A percentile compares a stretch with the other conserved stretches of the same genome.
phyloP scores from a whole-genome alignment of 2,888 invertebrate genomes.

The Aleiodes testaceus region DNA sequence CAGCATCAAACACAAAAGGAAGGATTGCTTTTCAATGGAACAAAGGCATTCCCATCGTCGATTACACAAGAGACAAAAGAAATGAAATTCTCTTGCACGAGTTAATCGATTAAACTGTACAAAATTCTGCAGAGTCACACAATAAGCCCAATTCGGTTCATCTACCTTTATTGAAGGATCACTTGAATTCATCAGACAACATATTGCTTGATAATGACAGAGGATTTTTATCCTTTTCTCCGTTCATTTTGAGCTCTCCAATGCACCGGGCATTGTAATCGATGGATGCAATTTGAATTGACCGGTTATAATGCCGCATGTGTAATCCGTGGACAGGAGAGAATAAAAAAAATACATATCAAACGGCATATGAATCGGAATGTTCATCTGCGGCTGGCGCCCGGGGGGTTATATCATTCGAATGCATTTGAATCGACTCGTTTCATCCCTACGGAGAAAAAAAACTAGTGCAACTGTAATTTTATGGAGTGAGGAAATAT shows the following conservation, averaged over 20 bases:
- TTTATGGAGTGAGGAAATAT: conserved; percentile 5
- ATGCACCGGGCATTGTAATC: conserved; percentile 15
- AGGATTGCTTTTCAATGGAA: background rate
- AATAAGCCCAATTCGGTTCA: conserved; percentile 8
- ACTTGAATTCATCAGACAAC: background rate
- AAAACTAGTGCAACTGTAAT: background rate
- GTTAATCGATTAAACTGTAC: conserved; percentile 27
- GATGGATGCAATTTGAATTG: conserved; percentile 18
- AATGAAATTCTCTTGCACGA: conserved; percentile 14
- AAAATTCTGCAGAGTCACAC: conserved; percentile 31
- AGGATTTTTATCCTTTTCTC: background rate
- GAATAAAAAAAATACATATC: conserved; percentile 4
- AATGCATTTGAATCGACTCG: conserved; percentile 11
- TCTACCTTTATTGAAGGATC: background rate
- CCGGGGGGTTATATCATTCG: background rate
- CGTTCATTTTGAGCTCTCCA: background rate
- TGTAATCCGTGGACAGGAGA: background rate
- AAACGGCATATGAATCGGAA: conserved; percentile 16
- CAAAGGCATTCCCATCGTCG: conserved; percentile 21
- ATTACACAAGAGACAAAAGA: conserved; percentile 30
- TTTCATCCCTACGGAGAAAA: background rate
- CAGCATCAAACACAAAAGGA: background rate
- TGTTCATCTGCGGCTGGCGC: conserved; percentile 22
- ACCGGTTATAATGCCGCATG: conserved; percentile 2
- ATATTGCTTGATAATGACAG: background rate